Conservation (phyloP, 35 echinoderm and acorn worm species). For the Lytechinus pictus region DNA sequence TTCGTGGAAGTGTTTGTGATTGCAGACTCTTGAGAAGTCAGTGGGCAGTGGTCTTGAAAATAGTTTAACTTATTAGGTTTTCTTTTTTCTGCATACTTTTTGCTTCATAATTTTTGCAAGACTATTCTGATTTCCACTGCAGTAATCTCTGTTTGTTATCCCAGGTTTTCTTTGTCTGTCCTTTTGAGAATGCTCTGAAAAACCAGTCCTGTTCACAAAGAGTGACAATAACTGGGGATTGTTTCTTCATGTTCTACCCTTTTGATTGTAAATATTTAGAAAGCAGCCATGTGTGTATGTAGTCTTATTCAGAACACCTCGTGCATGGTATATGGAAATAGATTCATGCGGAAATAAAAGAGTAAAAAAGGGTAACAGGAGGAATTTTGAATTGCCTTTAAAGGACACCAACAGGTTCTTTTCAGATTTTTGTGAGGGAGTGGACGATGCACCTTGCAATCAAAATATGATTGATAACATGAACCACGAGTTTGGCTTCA, state of each 20-base stretch:
- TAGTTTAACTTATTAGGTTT: no score
- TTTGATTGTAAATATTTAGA: slow-evolving; percentile 7
- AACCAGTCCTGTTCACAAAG: background rate
- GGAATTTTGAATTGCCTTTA: background rate
- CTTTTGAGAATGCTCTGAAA: background rate
- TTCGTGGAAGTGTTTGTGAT: background rate
- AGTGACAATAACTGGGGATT: slow-evolving; percentile 1
- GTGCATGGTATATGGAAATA: background rate
- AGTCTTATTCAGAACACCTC: background rate
- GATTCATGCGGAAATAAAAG: background rate
- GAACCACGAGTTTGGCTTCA: background rate
- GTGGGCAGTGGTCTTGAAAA: no score
- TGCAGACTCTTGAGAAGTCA: background rate
- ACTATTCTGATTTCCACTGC: no score
- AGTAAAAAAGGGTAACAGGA: background rate
- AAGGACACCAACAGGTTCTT: background rate
- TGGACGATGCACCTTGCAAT: background rate
- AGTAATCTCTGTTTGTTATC: background rate
- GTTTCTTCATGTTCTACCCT: background rate
- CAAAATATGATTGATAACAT: background rate
- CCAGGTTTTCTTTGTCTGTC: background rate
- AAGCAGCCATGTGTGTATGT: background rate
- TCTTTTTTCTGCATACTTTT: no score
- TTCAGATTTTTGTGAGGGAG: background rate
- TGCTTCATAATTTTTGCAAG: no score